Conservation (phyloP, 1,140 invertebrate genomes). For the Drosophila kohkoa region DNA sequence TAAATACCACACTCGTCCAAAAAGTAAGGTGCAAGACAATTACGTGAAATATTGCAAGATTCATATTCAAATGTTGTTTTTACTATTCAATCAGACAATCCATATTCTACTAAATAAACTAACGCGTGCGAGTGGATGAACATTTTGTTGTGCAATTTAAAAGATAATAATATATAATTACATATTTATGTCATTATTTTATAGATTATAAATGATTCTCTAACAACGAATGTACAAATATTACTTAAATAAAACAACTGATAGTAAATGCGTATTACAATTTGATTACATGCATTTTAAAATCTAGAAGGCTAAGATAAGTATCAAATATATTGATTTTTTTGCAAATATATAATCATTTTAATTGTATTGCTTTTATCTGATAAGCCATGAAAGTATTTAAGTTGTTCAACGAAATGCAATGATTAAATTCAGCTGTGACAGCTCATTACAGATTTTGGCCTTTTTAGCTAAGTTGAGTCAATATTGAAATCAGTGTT, state of each 20-base stretch:
- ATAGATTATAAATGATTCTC: not conserved
- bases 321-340: no score
- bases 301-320: no score
- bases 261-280: no score
- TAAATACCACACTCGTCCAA: slow-evolving; percentile 2
- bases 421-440: not conserved
- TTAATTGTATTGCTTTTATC: no score
- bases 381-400: not conserved
- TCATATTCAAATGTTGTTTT: not conserved
- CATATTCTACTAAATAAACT: not conserved
- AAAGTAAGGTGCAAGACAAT: not conserved
- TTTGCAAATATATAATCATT: no score
- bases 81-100: not conserved
- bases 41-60: not conserved
- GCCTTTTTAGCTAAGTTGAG: not conserved
- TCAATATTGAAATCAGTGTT: not conserved
- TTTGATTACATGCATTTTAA: no score
- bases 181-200: not conserved
- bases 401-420: slow-evolving; percentile 6
- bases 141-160: not conserved
- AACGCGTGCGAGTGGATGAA: not conserved
- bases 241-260: no score
- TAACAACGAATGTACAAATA: not conserved
- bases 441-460: not conserved
- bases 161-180: not conserved